Evolutionary conservation across 2,888 invertebrate species (phyloP).

Genomic region (Philaethria dido): DNA sequence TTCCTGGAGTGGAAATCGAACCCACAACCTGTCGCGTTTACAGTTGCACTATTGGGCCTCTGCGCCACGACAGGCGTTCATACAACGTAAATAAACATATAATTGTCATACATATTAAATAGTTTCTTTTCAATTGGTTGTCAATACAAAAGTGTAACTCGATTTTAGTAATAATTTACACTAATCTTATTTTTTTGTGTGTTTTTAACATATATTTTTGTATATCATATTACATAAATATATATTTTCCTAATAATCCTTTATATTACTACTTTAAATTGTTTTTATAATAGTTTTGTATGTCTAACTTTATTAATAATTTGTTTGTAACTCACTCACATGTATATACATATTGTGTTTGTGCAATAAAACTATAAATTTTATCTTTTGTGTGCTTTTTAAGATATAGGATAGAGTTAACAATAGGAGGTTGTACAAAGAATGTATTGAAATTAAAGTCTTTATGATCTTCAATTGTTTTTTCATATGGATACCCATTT

Average conservation of each 20-base stretch:
- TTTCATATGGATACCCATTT: not conserved
- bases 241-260: slow-evolving; percentile 9
- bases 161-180: not conserved
- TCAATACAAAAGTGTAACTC: not conserved
- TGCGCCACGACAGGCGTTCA: too few species aligned
- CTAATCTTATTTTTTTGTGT: not conserved
- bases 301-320: not conserved
- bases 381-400: slow-evolving; percentile 31
- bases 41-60: too few species aligned
- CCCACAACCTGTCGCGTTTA: too few species aligned
- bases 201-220: not conserved
- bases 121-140: too few species aligned
- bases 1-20: too few species aligned
- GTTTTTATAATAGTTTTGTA: slow-evolving; percentile 8
- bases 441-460: slow-evolving; percentile 15
- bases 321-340: slow-evolving; percentile 7
- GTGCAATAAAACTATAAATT: slow-evolving; percentile 36
- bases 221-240: not conserved
- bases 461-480: slow-evolving; percentile 1
- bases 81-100: too few species aligned
- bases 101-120: too few species aligned
- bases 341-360: slow-evolving; percentile 34
- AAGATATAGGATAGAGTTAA: slow-evolving; percentile 20
- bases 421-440: slow-evolving; percentile 35
- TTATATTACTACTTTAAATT: not conserved